Conservation (phyloP, 2,888 invertebrate genomes). For the Iphiclides podalirius region DNA sequence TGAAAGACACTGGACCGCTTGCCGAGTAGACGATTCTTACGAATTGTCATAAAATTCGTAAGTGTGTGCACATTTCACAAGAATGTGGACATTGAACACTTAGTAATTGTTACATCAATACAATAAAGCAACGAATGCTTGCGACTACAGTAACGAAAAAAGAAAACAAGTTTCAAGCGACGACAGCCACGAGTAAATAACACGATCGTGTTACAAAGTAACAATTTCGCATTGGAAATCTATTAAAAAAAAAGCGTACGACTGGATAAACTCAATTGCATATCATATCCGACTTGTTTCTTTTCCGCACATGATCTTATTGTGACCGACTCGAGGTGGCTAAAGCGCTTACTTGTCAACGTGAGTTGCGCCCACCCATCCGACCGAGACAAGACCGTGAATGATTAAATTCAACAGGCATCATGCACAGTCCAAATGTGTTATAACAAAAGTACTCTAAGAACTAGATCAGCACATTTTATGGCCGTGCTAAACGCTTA, state of each 20-base stretch:
- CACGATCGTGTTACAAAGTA: conserved; percentile 10
- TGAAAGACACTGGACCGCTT: too few relatives aligned
- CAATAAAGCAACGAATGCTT: conserved; percentile 7
- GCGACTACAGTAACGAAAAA: conserved; percentile 5
- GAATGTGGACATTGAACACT: conserved; percentile 3
- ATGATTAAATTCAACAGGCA: not conserved
- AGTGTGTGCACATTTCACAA: not conserved
- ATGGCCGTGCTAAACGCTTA: too few relatives aligned
- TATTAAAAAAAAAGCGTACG: not conserved
- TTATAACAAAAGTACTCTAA: too few relatives aligned
- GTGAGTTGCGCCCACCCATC: not conserved
- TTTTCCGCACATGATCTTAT: not conserved
- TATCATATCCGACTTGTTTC: not conserved
- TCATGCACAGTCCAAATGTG: too few relatives aligned
- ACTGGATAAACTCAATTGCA: not conserved
- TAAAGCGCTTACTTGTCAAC: not conserved
- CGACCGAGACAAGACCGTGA: not conserved
- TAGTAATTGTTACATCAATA: conserved; percentile 13
- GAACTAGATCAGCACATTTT: too few relatives aligned
- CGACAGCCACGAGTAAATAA: not conserved
- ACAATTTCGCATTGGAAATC: not conserved
- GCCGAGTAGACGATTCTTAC: not conserved
- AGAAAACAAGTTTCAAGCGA: conserved; percentile 11
- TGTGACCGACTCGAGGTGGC: not conserved
- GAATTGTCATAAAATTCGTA: not conserved